Percentiles rank a stretch among this genome's conserved stretches.
These are phyloP conservation scores for Nudaria mundana DNA, from an alignment of 2,888 invertebrate species.

Conservation along the genomic window DNA sequence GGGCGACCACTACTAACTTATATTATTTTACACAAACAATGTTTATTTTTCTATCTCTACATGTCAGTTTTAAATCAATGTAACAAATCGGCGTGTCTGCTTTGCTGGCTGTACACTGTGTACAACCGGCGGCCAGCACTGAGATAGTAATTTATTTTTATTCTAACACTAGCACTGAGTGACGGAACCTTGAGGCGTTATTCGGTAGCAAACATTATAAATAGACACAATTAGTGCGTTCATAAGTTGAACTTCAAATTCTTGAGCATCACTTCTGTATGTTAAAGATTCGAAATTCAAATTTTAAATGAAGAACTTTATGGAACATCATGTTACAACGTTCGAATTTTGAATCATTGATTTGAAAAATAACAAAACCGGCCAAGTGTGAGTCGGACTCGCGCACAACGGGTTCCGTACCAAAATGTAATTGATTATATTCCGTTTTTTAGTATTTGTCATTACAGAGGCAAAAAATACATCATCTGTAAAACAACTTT, in stretches of 20 bases:
- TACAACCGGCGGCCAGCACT: slow-evolving; percentile 41
- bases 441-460: too few relatives aligned
- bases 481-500: too few relatives aligned
- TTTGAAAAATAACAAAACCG: too few relatives aligned
- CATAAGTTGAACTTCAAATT: neutral
- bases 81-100: slow-evolving; percentile 61
- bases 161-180: slow-evolving; percentile 49
- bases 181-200: slow-evolving; percentile 24
- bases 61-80: slow-evolving; percentile 59
- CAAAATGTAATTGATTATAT: too few relatives aligned
- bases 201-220: slow-evolving; percentile 26
- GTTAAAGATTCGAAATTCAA: too few relatives aligned
- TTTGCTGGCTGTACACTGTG: slow-evolving; percentile 53
- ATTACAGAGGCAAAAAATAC: too few relatives aligned
- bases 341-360: too few relatives aligned
- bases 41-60: slow-evolving; percentile 44
- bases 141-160: slow-evolving; percentile 64
- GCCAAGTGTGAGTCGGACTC: too few relatives aligned
- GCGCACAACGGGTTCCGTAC: too few relatives aligned
- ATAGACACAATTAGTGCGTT: neutral
- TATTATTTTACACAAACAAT: neutral
- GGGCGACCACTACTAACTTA: too few relatives aligned
- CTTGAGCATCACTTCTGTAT: neutral
- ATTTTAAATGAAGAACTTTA: too few relatives aligned
- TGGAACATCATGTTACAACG: too few relatives aligned